These are phyloP conservation scores for Pristionchus fissidentatus DNA, from an alignment of 2,888 invertebrate species.

Conservation along the genomic window DNA sequence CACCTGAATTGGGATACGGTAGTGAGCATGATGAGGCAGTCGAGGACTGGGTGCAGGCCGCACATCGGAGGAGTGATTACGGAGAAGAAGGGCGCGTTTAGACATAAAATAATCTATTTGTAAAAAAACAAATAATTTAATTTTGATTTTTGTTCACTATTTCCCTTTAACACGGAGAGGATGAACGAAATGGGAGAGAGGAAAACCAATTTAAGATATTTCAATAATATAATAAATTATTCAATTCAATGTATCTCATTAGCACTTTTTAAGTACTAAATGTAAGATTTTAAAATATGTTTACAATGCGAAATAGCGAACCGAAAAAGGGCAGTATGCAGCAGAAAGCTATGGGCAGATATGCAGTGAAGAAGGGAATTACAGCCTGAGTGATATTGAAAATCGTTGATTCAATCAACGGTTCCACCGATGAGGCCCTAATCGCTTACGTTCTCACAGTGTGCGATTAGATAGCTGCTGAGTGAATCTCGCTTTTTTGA, in stretches of 20 bases:
- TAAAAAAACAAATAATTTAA: too few relatives aligned
- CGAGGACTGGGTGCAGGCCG: neutral
- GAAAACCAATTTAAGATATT: too few relatives aligned
- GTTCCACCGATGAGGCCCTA: neutral
- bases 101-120: too few relatives aligned
- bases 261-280: too few relatives aligned
- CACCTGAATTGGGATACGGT: neutral
- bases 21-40: neutral
- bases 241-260: too few relatives aligned
- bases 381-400: neutral
- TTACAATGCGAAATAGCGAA: neutral
- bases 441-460: neutral
- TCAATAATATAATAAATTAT: neutral
- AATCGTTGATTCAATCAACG: too few relatives aligned
- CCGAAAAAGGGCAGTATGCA: neutral
- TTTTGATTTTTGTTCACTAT: too few relatives aligned
- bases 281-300: too few relatives aligned
- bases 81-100: neutral
- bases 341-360: conserved; percentile 19
- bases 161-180: too few relatives aligned
- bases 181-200: too few relatives aligned
- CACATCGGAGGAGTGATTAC: neutral
- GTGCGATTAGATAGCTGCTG: neutral
- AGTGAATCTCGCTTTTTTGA: neutral
- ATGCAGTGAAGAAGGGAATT: conserved; percentile 7